These are phyloP conservation scores for Percina caprodes DNA, from an alignment of 2,113 vertebrate genomes.

Conservation along the genomic window DNA sequence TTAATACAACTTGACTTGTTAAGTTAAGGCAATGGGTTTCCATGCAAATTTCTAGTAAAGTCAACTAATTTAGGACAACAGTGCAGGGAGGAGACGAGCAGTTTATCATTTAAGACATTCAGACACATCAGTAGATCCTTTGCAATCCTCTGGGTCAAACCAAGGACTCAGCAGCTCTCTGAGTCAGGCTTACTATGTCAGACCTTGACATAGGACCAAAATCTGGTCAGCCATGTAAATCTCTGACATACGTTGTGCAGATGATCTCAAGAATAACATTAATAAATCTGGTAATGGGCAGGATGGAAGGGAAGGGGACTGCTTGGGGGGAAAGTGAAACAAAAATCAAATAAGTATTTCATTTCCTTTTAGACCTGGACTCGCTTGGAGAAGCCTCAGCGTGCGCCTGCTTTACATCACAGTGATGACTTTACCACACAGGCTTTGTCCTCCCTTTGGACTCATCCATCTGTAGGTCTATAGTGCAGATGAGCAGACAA, in stretches of 20 bases:
- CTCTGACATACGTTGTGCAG: constrained; percentile 66
- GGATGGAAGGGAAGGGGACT: constrained; percentile 41
- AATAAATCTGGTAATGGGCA: constrained; percentile 80
- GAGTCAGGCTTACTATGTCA: constrained; percentile 56
- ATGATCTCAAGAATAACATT: constrained; percentile 77
- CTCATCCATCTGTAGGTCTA: constrained; percentile 73
- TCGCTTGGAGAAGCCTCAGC: constrained; percentile 64
- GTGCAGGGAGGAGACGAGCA: constrained; percentile 11
- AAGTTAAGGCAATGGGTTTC: no score
- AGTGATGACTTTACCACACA: constrained; percentile 83
- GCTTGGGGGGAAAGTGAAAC: constrained; percentile 23
- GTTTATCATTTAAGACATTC: constrained; percentile 55
- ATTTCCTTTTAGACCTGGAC: constrained; percentile 85
- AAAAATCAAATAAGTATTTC: constrained; percentile 82
- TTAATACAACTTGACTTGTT: no score
- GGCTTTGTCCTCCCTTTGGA: constrained; percentile 55
- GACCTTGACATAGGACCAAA: constrained; percentile 60
- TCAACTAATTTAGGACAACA: no score
- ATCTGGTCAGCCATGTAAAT: constrained; percentile 62
- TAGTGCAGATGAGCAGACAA: constrained; percentile 79
- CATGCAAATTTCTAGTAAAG: no score
- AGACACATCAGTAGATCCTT: constrained; percentile 52
- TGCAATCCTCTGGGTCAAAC: constrained; percentile 62
- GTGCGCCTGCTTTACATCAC: constrained; percentile 82
- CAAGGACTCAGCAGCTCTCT: constrained; percentile 54